These are phyloP conservation scores for Cochlearius cochlearius DNA, from an alignment of 2,113 vertebrate species.

Conservation along the genomic window DNA sequence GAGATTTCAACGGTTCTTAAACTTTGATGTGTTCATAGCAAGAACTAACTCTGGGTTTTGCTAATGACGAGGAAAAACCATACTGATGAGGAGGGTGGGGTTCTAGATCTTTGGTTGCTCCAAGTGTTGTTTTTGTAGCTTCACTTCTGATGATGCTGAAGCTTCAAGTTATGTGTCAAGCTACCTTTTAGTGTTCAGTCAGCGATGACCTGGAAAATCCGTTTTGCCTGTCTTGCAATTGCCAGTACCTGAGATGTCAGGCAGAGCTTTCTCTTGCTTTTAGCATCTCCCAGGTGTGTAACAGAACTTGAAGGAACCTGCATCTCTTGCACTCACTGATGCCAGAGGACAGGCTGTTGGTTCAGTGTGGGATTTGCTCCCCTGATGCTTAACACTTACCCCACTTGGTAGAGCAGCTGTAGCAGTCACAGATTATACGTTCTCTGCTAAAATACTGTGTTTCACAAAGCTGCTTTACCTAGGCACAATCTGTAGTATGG, in stretches of 20 bases:
- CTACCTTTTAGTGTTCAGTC: background rate
- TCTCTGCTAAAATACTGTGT: background rate
- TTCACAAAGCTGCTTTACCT: background rate
- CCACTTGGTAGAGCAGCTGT: background rate
- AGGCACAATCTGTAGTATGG: background rate
- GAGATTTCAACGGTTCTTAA: background rate
- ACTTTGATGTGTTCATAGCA: background rate
- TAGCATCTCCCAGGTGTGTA: background rate
- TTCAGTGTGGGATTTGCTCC: background rate
- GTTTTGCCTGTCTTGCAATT: background rate
- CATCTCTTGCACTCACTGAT: background rate
- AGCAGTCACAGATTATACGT: background rate
- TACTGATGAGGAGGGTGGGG: background rate
- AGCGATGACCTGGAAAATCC: background rate
- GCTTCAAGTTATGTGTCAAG: background rate
- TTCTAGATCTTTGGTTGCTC: background rate
- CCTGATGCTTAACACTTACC: background rate
- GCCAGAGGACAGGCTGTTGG: background rate
- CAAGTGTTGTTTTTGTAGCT: background rate
- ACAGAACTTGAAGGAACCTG: background rate
- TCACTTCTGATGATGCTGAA: background rate
- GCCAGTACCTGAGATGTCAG: background rate
- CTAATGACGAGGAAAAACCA: background rate
- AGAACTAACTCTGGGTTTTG: background rate
- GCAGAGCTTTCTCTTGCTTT: background rate